Conservation (phyloP, 2,113 vertebrate genomes). For the Protobothrops mucrosquamatus region DNA sequence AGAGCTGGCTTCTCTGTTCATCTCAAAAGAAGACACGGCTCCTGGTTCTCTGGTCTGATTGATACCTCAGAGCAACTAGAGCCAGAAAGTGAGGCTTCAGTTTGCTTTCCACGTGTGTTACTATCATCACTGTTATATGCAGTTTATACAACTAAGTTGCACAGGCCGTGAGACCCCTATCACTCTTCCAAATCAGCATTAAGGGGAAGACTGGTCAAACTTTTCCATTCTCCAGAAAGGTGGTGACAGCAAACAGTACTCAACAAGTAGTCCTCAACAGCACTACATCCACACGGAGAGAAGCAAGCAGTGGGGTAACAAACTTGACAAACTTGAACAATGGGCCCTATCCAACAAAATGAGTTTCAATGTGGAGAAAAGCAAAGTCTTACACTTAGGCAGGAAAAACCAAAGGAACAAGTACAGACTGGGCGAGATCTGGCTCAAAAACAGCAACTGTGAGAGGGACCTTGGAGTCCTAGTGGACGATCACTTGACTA, state of each 20-base stretch:
- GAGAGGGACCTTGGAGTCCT: too few species aligned
- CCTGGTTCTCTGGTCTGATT: neutral
- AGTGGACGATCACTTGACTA: too few species aligned
- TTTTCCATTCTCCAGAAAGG: neutral
- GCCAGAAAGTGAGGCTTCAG: neutral
- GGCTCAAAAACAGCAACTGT: too few species aligned
- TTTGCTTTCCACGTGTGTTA: neutral
- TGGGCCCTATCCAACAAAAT: too few species aligned
- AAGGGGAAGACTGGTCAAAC: neutral
- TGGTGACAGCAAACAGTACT: neutral
- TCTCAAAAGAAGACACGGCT: neutral
- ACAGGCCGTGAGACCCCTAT: neutral
- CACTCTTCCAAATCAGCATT: neutral
- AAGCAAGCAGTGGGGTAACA: too few species aligned
- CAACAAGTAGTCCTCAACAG: neutral
- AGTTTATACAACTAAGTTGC: neutral
- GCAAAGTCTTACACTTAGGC: too few species aligned
- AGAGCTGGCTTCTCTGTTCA: neutral
- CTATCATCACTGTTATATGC: neutral
- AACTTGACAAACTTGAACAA: too few species aligned
- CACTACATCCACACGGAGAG: too few species aligned
- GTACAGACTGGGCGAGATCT: too few species aligned
- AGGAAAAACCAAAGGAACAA: too few species aligned
- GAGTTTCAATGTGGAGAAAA: too few species aligned
- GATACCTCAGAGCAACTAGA: neutral